Percentiles rank a stretch among this genome's conserved stretches.
phyloP scores from a whole-genome alignment of 2,113 vertebrate genomes.

The Bothrops jararaca region DNA sequence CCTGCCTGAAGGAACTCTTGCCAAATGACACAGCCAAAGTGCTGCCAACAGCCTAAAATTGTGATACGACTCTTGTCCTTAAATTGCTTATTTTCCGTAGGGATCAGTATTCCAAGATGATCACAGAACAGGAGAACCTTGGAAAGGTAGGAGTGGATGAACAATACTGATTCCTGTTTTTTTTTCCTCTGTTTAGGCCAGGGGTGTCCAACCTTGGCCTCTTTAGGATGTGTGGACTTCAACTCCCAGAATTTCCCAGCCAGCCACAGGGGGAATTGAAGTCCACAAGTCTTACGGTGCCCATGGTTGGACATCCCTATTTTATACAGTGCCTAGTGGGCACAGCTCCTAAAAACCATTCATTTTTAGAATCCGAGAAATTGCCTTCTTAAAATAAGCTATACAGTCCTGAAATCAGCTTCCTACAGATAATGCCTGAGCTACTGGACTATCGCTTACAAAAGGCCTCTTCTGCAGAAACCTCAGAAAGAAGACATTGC shows the following conservation, averaged over 20 bases:
- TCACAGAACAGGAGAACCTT: constrained; percentile 91
- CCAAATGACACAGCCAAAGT: neutral
- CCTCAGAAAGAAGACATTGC: constrained; percentile 52
- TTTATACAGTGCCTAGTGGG: neutral
- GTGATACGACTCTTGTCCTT: neutral
- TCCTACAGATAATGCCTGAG: constrained; percentile 46
- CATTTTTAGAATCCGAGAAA: neutral
- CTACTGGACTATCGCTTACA: constrained; percentile 19
- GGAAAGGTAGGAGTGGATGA: constrained; percentile 85
- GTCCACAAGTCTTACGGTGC: neutral
- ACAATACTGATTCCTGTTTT: neutral
- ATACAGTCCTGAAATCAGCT: constrained; percentile 49
- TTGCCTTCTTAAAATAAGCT: constrained; percentile 58
- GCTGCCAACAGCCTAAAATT: neutral
- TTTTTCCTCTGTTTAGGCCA: neutral
- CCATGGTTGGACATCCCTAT: neutral
- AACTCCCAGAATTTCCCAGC: too few species aligned
- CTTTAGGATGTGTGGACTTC: neutral
- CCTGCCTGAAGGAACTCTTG: neutral
- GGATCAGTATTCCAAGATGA: constrained; percentile 89
- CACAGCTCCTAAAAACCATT: neutral
- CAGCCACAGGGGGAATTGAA: neutral
- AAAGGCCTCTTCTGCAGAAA: constrained; percentile 59
- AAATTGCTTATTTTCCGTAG: constrained; percentile 64
- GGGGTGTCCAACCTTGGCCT: neutral